phyloP scores from a whole-genome alignment of 2,797 vertebrate species.

The Alcedo atthis region DNA sequence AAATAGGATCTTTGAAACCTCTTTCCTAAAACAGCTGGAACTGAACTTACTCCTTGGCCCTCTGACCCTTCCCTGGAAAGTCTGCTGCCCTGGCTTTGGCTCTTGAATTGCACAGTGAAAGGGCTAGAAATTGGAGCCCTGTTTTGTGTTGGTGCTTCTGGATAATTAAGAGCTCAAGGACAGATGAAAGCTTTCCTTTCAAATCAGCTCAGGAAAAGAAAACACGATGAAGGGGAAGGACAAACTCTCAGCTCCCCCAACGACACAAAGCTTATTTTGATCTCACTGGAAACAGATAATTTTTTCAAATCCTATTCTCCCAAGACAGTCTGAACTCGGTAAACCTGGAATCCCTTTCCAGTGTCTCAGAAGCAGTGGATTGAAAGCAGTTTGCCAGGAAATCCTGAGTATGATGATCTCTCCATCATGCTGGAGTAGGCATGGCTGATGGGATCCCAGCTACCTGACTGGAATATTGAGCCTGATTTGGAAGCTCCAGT shows the following conservation, averaged over 20 bases:
- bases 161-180: background rate
- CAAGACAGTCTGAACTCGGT: background rate
- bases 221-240: background rate
- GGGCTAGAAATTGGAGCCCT: background rate
- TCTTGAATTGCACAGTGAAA: background rate
- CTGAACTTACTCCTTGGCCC: background rate
- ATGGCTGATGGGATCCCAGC: background rate
- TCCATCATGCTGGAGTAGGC: background rate
- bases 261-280: background rate
- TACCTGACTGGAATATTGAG: background rate
- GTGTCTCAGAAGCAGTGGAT: accelerated
- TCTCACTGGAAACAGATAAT: background rate
- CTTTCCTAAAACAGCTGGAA: background rate
- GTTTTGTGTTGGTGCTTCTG: background rate
- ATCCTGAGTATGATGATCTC: background rate
- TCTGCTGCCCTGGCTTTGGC: background rate
- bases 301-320: background rate
- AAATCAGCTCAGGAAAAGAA: background rate
- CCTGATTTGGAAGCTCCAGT: background rate
- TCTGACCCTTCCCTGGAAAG: background rate
- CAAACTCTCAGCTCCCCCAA: background rate
- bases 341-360: background rate
- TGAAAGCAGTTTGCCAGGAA: background rate
- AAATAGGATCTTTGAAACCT: background rate
- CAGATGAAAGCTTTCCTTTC: background rate